Evolutionary conservation across 2,113 vertebrate genomes (phyloP).

Genomic region (Indicator maculatus): DNA sequence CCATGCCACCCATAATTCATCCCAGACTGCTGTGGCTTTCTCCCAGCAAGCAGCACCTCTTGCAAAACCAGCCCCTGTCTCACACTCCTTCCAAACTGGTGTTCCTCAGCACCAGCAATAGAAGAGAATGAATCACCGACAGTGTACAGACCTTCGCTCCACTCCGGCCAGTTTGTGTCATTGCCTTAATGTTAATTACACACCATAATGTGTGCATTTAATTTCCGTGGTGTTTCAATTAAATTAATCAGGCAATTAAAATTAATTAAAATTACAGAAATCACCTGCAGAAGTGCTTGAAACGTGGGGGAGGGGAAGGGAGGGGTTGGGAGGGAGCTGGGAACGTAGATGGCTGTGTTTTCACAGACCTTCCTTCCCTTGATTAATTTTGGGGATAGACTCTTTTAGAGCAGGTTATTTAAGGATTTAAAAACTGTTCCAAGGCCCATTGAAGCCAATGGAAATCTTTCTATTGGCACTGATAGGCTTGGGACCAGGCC

Average conservation of each 20-base stretch:
- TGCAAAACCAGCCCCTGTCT: conserved; percentile 61
- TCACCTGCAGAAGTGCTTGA: conserved; percentile 63
- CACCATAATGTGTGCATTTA: conserved; percentile 62
- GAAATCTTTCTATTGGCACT: background rate
- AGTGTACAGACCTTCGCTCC: conserved; percentile 10
- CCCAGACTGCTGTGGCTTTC: conserved; percentile 57
- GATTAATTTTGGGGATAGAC: conserved; percentile 65
- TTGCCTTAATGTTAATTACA: conserved; percentile 59
- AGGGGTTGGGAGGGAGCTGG: conserved; percentile 67
- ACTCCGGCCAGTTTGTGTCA: conserved; percentile 55
- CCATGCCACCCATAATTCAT: conserved; percentile 61
- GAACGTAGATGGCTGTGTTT: conserved; percentile 62
- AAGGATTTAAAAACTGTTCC: conserved; percentile 54
- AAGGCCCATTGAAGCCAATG: conserved; percentile 10
- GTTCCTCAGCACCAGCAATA: conserved; percentile 7
- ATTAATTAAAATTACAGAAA: conserved; percentile 75
- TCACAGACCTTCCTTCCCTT: conserved; percentile 62
- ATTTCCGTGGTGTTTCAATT: conserved; percentile 73
- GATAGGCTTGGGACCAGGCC: conserved; percentile 36
- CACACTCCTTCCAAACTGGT: conserved; percentile 30
- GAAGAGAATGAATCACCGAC: conserved; percentile 54
- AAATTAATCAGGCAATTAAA: conserved; percentile 76
- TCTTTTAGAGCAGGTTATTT: conserved; percentile 53
- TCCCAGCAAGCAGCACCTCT: conserved; percentile 47
- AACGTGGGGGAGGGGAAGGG: conserved; percentile 46